Conservation (phyloP, 2,888 invertebrate genomes). For the Clitarchus hookeri region DNA sequence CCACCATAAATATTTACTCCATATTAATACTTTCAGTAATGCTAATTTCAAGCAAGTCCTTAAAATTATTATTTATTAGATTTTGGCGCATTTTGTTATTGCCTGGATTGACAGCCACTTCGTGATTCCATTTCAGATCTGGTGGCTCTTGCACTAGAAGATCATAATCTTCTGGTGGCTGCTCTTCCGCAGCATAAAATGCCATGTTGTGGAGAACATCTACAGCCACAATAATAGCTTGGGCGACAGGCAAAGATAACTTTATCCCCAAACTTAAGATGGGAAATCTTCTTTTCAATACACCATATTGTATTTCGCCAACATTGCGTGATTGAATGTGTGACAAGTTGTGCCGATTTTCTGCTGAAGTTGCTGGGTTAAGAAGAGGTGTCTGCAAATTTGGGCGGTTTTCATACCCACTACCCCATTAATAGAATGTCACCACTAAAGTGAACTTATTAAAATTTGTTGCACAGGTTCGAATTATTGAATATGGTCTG, state of each 20-base stretch:
- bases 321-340: slow-evolving; percentile 44
- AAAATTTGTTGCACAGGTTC: slow-evolving; percentile 40
- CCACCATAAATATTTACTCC: too few species aligned
- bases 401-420: slow-evolving; percentile 40
- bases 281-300: slow-evolving; percentile 39
- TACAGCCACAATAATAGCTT: slow-evolving; percentile 34
- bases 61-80: background rate
- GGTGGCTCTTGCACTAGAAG: background rate
- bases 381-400: slow-evolving; percentile 46
- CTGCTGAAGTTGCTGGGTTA: slow-evolving; percentile 36
- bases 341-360: slow-evolving; percentile 43
- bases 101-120: background rate
- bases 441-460: slow-evolving; percentile 40
- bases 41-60: background rate
- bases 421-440: slow-evolving; percentile 45
- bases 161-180: slow-evolving; percentile 29
- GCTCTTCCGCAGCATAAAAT: slow-evolving; percentile 20
- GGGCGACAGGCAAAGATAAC: background rate
- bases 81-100: background rate
- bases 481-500: slow-evolving; percentile 45
- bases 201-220: slow-evolving; percentile 39
- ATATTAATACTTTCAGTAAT: too few species aligned
- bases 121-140: background rate
- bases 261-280: slow-evolving; percentile 31
- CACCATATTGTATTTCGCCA: slow-evolving; percentile 45